Evolutionary conservation across 1,140 invertebrate genomes (phyloP).

Genomic region (Bradynema listronoti): DNA sequence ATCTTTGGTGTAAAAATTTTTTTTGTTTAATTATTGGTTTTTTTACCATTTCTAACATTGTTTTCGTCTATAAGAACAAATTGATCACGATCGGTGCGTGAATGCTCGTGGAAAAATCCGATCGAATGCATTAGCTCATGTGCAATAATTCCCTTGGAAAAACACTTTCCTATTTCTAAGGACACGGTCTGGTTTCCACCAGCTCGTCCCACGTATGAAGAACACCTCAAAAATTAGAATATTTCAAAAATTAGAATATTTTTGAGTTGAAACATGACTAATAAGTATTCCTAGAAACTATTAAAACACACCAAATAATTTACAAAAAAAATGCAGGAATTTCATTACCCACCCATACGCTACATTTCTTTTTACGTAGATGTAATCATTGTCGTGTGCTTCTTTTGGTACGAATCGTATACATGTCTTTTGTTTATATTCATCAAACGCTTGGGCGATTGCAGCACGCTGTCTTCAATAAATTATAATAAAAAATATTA

Average conservation of each 20-base stretch:
- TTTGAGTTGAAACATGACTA: constrained; percentile 1
- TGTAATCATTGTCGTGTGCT: constrained; percentile 52
- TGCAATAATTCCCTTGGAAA: constrained; percentile 56
- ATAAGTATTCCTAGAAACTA: neutral
- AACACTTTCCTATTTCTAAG: constrained; percentile 56
- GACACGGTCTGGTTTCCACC: constrained; percentile 57
- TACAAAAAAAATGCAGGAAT: neutral
- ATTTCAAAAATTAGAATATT: neutral
- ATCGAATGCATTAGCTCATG: constrained; percentile 53
- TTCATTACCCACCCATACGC: constrained; percentile 44
- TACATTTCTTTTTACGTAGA: constrained; percentile 56
- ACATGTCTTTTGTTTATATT: constrained; percentile 57
- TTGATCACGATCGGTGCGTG: constrained; percentile 53
- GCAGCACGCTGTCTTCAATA: constrained; percentile 53
- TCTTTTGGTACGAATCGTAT: constrained; percentile 52
- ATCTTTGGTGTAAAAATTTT: constrained; percentile 5
- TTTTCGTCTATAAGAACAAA: constrained; percentile 55
- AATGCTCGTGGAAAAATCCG: constrained; percentile 57
- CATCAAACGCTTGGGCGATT: constrained; percentile 57
- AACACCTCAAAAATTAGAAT: constrained; percentile 48
- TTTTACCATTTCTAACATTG: constrained; percentile 54
- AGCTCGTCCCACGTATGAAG: constrained; percentile 56
- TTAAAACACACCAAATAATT: neutral
- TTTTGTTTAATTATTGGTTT: neutral
- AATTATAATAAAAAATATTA: neutral